Percentiles rank a stretch among this genome's conserved stretches.
Conservation (phyloP, 1,140 invertebrate species). For the Procambarus clarkii region DNA sequence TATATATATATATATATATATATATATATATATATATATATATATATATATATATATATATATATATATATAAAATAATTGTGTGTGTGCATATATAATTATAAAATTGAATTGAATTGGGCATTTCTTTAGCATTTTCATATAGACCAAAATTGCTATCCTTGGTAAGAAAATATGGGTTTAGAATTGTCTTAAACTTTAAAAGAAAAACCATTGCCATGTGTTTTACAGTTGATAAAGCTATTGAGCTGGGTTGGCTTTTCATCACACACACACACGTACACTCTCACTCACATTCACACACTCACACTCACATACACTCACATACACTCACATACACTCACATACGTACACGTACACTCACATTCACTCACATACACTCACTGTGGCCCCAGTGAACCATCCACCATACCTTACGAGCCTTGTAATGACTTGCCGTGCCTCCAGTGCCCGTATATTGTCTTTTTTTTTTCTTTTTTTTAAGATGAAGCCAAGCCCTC, state of each 20-base stretch:
- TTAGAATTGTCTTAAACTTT: not conserved
- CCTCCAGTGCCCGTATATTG: not conserved
- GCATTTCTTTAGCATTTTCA: not conserved
- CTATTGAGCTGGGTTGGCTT: conserved; percentile 10
- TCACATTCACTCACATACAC: not conserved
- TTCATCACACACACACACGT: not conserved
- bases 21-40: too few species aligned
- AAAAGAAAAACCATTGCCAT: not conserved
- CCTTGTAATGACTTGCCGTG: not conserved
- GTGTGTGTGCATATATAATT: too few species aligned
- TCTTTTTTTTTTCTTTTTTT: not conserved
- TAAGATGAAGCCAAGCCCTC: not conserved
- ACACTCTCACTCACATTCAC: too few species aligned
- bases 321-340: too few species aligned
- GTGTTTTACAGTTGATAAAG: not conserved
- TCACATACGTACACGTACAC: too few species aligned
- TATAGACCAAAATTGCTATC: not conserved
- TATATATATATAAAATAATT: too few species aligned
- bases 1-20: too few species aligned
- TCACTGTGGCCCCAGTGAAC: not conserved
- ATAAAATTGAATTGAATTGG: not conserved
- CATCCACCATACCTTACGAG: conserved; percentile 23
- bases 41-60: too few species aligned
- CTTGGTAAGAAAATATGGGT: not conserved
- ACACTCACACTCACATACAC: too few species aligned